Evolutionary conservation across 2,888 invertebrate genomes (phyloP).

Genomic region (Proisotoma minuta): DNA sequence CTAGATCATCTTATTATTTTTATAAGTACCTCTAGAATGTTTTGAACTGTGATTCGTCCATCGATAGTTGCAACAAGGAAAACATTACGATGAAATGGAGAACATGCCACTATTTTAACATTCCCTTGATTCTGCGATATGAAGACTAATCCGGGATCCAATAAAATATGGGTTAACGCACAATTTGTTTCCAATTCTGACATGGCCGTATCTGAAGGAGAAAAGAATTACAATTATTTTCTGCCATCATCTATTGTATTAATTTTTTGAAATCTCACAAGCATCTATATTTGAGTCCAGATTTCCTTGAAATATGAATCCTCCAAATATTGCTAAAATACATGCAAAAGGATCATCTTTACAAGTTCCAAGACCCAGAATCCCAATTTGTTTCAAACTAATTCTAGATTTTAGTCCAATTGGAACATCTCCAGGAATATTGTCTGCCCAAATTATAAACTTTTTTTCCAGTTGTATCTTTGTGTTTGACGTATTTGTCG

Average conservation of each 20-base stretch:
- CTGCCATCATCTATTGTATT: background rate
- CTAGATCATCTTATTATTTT: too few species aligned
- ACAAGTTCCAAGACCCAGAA: slow-evolving; percentile 33
- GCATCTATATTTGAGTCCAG: slow-evolving; percentile 36
- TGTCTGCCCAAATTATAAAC: slow-evolving; percentile 39
- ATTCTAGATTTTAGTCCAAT: slow-evolving; percentile 33
- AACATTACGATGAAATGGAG: slow-evolving; percentile 41
- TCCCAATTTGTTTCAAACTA: slow-evolving; percentile 43
- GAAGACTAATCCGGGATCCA: slow-evolving; percentile 29
- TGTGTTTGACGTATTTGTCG: slow-evolving; percentile 35
- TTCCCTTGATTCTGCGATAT: slow-evolving; percentile 27
- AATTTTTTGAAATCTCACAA: slow-evolving; percentile 21
- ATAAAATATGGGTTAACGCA: slow-evolving; percentile 14
- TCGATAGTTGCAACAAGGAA: slow-evolving; percentile 31
- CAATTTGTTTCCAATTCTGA: slow-evolving; percentile 2
- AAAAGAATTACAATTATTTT: background rate
- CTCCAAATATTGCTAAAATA: slow-evolving; percentile 40
- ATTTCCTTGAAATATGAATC: slow-evolving; percentile 41
- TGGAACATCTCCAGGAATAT: slow-evolving; percentile 38
- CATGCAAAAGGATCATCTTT: slow-evolving; percentile 42
- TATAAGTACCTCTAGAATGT: slow-evolving; percentile 35
- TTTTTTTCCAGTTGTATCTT: slow-evolving; percentile 35
- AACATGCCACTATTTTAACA: slow-evolving; percentile 33
- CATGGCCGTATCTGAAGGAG: slow-evolving; percentile 7
- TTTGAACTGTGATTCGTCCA: slow-evolving; percentile 34